Percentiles rank a stretch among this genome's conserved stretches.
Conservation (phyloP, 2,888 invertebrate species). For the Drosophila paucipuncta region DNA sequence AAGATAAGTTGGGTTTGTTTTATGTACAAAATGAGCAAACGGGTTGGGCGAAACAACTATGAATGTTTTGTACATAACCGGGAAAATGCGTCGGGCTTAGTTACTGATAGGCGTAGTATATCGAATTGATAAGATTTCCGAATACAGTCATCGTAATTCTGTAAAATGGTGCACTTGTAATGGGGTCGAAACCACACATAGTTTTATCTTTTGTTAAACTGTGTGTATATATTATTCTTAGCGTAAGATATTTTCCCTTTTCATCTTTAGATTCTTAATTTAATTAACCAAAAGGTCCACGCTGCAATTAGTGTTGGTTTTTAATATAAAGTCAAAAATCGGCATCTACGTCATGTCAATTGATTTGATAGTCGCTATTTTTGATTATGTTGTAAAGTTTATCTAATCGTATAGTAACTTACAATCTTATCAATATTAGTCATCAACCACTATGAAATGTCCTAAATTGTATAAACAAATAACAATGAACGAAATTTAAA, state of each 20-base stretch:
- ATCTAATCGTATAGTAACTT: slow-evolving; percentile 13
- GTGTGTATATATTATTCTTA: background rate
- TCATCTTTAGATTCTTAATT: background rate
- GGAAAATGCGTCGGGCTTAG: slow-evolving; percentile 31
- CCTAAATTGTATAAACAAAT: background rate
- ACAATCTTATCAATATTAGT: slow-evolving; percentile 24
- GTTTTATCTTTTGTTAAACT: background rate
- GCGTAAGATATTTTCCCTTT: background rate
- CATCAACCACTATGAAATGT: slow-evolving; percentile 3
- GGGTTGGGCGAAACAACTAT: slow-evolving; percentile 21
- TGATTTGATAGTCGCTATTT: background rate
- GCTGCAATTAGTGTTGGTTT: background rate
- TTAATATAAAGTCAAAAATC: background rate
- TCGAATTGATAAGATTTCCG: slow-evolving; percentile 62
- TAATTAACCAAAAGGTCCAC: background rate
- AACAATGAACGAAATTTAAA: background rate
- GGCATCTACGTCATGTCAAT: background rate
- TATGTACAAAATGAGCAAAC: slow-evolving; percentile 52
- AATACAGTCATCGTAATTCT: slow-evolving; percentile 36
- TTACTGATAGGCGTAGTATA: slow-evolving; percentile 50
- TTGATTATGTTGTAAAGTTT: slow-evolving; percentile 9
- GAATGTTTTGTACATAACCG: slow-evolving; percentile 21
- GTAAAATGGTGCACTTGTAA: slow-evolving; percentile 64
- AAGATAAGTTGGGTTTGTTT: slow-evolving; percentile 69
- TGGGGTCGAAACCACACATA: slow-evolving; percentile 22